A percentile compares a stretch with the other conserved stretches of the same genome.
These are phyloP conservation scores for Cettia cetti DNA, from an alignment of 2,113 vertebrate species.

Conservation along the genomic window DNA sequence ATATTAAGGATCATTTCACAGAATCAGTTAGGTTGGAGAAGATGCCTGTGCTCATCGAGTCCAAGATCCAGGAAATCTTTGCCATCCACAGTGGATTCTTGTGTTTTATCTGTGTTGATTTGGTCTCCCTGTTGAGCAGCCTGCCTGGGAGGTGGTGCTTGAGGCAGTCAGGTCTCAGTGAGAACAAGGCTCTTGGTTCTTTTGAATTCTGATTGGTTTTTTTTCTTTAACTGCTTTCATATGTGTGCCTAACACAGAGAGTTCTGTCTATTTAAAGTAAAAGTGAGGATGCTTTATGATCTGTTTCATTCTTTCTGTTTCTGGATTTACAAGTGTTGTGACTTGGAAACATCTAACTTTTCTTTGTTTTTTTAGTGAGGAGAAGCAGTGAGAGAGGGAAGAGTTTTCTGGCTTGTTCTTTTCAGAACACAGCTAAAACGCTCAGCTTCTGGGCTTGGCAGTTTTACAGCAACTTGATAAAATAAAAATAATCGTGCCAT, in stretches of 20 bases:
- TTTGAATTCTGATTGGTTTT: background rate
- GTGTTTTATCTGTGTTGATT: background rate
- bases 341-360: background rate
- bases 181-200: background rate
- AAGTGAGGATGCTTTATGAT: conserved; percentile 21
- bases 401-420: background rate
- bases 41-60: background rate
- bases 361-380: background rate
- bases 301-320: background rate
- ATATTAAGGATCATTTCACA: background rate
- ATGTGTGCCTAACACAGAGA: background rate
- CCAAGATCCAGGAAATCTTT: background rate
- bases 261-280: conserved; percentile 5
- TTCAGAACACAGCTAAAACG: background rate
- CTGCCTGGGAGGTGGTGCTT: background rate
- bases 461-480: conserved; percentile 49
- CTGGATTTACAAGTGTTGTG: background rate
- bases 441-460: conserved; percentile 27
- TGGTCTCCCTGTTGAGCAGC: background rate
- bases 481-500: conserved; percentile 56
- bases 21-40: background rate
- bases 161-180: background rate
- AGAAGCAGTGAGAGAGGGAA: background rate
- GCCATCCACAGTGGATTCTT: background rate
- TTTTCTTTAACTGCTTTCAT: background rate